Conservation (phyloP, 2,888 invertebrate species). For the Bimastos eiseni region DNA sequence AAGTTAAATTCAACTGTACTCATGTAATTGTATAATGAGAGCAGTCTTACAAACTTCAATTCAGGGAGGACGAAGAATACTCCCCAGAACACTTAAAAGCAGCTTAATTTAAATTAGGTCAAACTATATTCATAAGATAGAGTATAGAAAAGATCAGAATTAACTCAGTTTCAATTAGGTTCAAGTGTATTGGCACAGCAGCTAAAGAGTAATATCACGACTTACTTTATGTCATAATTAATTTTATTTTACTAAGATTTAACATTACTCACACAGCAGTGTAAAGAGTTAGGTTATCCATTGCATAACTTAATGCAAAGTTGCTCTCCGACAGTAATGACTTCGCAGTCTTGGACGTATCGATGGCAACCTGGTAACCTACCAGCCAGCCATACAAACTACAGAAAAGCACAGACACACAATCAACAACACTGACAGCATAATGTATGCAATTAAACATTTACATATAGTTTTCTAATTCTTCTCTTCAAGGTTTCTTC, state of each 20-base stretch:
- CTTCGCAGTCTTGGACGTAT: conserved; percentile 73
- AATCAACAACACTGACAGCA: not conserved
- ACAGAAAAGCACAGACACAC: conserved; percentile 36
- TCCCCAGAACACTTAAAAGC: not conserved
- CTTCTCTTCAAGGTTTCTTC: not conserved
- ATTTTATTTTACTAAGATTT: not conserved
- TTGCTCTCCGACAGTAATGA: conserved; percentile 90
- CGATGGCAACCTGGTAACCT: conserved; percentile 84
- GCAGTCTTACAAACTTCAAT: conserved; percentile 70
- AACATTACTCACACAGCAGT: conserved; percentile 88
- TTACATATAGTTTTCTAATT: not conserved
- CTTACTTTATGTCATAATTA: not conserved
- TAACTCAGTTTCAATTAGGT: not conserved
- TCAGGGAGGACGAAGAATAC: not conserved
- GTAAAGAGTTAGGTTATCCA: conserved; percentile 89
- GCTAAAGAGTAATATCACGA: not conserved
- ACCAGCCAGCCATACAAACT: conserved; percentile 80
- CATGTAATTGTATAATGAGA: conserved; percentile 92
- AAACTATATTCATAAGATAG: conserved; percentile 85
- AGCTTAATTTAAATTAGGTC: not conserved
- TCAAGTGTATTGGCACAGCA: not conserved
- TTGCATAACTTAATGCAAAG: conserved; percentile 87
- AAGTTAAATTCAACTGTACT: conserved; percentile 65
- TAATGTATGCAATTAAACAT: not conserved
- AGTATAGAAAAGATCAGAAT: conserved; percentile 85